phyloP scores from a whole-genome alignment of 2,113 vertebrate genomes.

The Merops nubicus region DNA sequence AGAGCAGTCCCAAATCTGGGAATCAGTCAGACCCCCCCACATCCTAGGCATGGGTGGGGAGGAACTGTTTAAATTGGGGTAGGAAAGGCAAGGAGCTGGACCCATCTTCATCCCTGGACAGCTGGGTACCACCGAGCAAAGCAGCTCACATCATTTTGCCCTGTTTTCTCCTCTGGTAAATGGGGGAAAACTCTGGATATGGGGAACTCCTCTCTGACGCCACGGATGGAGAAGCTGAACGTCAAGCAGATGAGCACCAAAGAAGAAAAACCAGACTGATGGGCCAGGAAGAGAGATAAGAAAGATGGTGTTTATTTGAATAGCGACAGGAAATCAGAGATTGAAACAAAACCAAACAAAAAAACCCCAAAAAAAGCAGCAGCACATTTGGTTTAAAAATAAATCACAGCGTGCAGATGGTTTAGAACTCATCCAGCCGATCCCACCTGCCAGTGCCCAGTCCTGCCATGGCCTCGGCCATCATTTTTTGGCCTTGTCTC shows the following conservation, averaged over 20 bases:
- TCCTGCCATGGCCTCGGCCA: neutral
- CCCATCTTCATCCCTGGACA: neutral
- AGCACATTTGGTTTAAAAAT: neutral
- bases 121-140: neutral
- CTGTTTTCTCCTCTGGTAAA: neutral
- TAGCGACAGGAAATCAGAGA: slow-evolving; percentile 48
- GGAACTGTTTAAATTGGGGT: neutral
- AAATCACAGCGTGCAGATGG: slow-evolving; percentile 5
- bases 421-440: neutral
- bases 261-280: neutral
- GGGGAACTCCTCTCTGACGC: neutral
- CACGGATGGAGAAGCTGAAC: neutral
- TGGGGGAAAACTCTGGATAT: neutral
- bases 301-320: slow-evolving; percentile 69
- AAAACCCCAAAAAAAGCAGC: neutral
- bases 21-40: neutral
- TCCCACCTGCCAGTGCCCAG: neutral
- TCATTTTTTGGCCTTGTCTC: slow-evolving; percentile 80
- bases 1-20: neutral
- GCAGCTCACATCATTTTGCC: neutral
- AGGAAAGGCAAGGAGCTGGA: neutral
- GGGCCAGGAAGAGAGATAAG: slow-evolving; percentile 53
- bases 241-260: neutral
- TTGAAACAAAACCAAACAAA: slow-evolving; percentile 29
- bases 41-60: neutral